Conservation (phyloP, 2,888 invertebrate species). For the Archips xylosteana region DNA sequence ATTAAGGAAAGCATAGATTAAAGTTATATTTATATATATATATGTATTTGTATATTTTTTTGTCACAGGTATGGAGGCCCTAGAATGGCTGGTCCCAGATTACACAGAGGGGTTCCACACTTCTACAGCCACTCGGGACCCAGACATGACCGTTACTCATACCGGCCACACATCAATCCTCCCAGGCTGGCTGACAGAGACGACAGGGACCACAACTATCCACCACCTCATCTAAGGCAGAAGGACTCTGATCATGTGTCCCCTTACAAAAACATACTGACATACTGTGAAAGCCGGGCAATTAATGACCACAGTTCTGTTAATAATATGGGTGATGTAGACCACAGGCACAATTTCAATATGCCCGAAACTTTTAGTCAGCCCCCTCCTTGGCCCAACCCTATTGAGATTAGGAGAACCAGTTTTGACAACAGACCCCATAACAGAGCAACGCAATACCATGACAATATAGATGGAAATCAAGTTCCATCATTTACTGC, state of each 20-base stretch:
- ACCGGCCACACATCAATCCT: slow-evolving; percentile 45
- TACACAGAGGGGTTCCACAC: slow-evolving; percentile 53
- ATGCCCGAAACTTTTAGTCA: slow-evolving; percentile 44
- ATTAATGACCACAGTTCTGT: slow-evolving; percentile 51
- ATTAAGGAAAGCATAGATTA: no score
- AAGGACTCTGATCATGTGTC: slow-evolving; percentile 49
- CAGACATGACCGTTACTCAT: slow-evolving; percentile 57
- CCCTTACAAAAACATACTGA: slow-evolving; percentile 47
- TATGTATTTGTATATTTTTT: not conserved
- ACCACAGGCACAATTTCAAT: slow-evolving; percentile 58
- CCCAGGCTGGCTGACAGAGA: slow-evolving; percentile 49
- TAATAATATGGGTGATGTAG: slow-evolving; percentile 75
- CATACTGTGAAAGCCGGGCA: slow-evolving; percentile 52
- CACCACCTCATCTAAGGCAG: slow-evolving; percentile 52
- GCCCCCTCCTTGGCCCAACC: slow-evolving; percentile 59
- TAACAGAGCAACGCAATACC: slow-evolving; percentile 51
- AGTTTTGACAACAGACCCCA: slow-evolving; percentile 57
- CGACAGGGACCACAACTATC: slow-evolving; percentile 53
- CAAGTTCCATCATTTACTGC: slow-evolving; percentile 63
- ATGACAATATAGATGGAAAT: slow-evolving; percentile 56
- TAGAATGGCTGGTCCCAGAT: slow-evolving; percentile 52
- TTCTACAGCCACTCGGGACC: slow-evolving; percentile 52
- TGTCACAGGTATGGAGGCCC: slow-evolving; percentile 26
- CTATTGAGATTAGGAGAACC: slow-evolving; percentile 52
- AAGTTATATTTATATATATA: no score